A percentile compares a stretch with the other conserved stretches of the same genome.
phyloP scores from a whole-genome alignment of 2,888 invertebrate species.

The Rhingia rostrata region DNA sequence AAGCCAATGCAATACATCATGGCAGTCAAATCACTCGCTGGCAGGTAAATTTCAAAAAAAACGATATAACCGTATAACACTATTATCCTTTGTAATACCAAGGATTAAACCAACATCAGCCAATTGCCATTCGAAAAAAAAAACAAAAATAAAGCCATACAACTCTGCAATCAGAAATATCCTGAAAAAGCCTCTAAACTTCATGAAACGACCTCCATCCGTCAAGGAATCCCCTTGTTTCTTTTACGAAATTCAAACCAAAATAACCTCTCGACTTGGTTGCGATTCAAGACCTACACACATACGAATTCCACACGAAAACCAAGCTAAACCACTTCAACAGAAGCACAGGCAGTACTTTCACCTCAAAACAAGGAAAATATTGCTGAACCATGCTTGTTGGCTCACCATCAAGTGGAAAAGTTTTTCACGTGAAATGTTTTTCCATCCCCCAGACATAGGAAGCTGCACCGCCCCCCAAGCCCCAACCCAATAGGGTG shows the following conservation, averaged over 20 bases:
- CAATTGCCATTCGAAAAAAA: too few species aligned
- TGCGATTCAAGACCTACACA: background rate
- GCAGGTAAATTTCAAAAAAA: too few species aligned
- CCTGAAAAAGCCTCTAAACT: background rate
- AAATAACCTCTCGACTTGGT: background rate
- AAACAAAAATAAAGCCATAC: too few species aligned
- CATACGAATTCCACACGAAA: background rate
- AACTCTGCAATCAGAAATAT: too few species aligned
- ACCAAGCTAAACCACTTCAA: background rate
- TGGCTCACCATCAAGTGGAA: background rate
- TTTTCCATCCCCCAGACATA: background rate
- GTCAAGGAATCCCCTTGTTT: background rate
- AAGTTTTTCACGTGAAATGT: conserved; percentile 3
- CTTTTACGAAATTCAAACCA: background rate
- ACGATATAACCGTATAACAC: too few species aligned
- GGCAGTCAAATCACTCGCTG: too few species aligned
- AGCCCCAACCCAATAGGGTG: background rate
- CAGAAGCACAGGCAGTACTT: conserved; percentile 11
- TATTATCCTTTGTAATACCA: too few species aligned
- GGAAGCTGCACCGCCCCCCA: background rate
- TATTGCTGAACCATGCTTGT: conserved; percentile 2
- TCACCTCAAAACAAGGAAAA: conserved; percentile 1
- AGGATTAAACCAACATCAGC: too few species aligned
- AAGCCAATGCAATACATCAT: too few species aligned
- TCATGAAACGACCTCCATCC: background rate